Percentiles rank a stretch among this genome's conserved stretches.
phyloP scores from a whole-genome alignment of 2,797 vertebrate genomes.

The Acanthurus leucopareius region DNA sequence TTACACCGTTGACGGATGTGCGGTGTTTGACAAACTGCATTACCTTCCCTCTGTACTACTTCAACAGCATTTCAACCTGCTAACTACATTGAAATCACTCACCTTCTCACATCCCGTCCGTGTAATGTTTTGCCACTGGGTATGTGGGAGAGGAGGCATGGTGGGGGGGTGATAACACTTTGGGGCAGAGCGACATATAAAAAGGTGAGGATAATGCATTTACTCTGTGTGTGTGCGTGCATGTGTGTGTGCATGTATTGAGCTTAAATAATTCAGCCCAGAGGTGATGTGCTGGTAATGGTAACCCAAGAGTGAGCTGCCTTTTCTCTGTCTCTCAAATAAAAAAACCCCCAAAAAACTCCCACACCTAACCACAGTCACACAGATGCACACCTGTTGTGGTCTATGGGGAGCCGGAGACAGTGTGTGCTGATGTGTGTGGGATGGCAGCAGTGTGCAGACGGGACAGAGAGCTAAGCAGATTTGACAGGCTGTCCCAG shows the following conservation, averaged over 20 bases:
- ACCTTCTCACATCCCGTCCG: background rate
- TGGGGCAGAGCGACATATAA: constrained; percentile 21
- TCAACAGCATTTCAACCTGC: constrained; percentile 22
- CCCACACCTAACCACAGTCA: constrained; percentile 27
- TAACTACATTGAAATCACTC: constrained; percentile 38
- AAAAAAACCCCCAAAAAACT: background rate
- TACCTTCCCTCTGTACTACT: constrained; percentile 27
- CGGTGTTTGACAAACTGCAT: constrained; percentile 52
- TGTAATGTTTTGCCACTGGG: constrained; percentile 34
- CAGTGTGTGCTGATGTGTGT: constrained; percentile 50
- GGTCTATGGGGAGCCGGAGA: constrained; percentile 46
- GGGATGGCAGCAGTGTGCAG: constrained; percentile 52
- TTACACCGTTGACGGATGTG: constrained; percentile 55
- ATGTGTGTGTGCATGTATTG: constrained; percentile 32
- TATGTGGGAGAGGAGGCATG: background rate
- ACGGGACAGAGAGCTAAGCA: constrained; percentile 70
- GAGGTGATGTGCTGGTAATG: constrained; percentile 63
- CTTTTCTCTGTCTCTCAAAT: constrained; percentile 20
- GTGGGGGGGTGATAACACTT: background rate
- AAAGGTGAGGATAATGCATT: constrained; percentile 51
- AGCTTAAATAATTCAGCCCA: constrained; percentile 64
- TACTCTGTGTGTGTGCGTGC: constrained; percentile 25
- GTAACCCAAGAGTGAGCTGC: constrained; percentile 29
- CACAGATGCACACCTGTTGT: constrained; percentile 65
- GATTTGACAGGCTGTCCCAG: constrained; percentile 78